A percentile compares a stretch with the other conserved stretches of the same genome.
These are phyloP conservation scores for Tinea pellionella DNA, from an alignment of 2,888 invertebrate genomes.

Conservation along the genomic window DNA sequence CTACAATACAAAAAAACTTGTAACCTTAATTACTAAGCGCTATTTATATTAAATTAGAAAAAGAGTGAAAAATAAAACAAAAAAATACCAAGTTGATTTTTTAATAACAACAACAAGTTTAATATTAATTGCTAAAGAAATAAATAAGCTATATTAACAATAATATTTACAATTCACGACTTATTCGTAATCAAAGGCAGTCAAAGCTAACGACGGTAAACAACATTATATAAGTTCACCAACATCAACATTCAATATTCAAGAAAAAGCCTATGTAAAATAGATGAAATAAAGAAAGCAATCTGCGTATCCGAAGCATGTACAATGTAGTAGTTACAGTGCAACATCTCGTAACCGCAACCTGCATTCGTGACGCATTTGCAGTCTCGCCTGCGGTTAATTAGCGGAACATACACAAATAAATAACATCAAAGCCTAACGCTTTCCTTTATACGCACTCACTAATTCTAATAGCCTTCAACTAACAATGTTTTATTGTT, in stretches of 20 bases:
- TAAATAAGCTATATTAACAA: constrained; percentile 49
- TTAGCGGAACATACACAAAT: constrained; percentile 43
- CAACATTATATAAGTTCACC: neutral
- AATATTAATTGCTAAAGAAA: constrained; percentile 36
- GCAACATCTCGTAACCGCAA: constrained; percentile 8
- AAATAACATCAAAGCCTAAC: constrained; percentile 32
- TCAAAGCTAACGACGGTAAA: constrained; percentile 4
- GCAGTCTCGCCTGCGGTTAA: constrained; percentile 25
- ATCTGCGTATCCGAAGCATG: constrained; percentile 29
- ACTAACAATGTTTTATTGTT: neutral
- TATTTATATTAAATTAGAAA: no score
- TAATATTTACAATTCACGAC: constrained; percentile 58
- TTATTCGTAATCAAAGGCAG: constrained; percentile 19
- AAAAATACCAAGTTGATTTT: constrained; percentile 20
- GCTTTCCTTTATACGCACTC: constrained; percentile 27
- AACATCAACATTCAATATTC: neutral
- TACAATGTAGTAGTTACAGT: constrained; percentile 10
- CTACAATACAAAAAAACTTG: no score
- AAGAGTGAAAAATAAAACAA: no score
- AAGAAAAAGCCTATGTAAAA: constrained; percentile 16
- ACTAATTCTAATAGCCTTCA: neutral
- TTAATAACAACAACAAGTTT: constrained; percentile 26
- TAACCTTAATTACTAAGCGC: no score
- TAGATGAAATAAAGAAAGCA: constrained; percentile 36
- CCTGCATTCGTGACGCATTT: neutral